A percentile compares a stretch with the other conserved stretches of the same genome.
phyloP scores from a whole-genome alignment of 2,113 vertebrate genomes.

The Corydoras sp. region DNA sequence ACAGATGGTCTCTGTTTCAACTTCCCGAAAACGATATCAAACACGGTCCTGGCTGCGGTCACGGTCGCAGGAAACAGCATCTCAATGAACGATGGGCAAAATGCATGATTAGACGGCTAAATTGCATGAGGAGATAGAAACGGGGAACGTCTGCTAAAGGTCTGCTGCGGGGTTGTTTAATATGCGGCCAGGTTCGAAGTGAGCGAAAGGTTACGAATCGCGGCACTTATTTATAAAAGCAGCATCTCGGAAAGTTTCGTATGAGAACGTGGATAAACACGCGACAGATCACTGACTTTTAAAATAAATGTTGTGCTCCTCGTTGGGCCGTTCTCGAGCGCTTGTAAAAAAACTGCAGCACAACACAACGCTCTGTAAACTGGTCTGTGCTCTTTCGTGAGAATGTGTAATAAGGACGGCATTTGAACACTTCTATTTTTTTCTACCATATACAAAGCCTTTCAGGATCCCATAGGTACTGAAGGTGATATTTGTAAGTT shows the following conservation, averaged over 20 bases:
- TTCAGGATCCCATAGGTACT: neutral
- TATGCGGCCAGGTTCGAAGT: neutral
- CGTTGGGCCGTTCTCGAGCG: constrained; percentile 1
- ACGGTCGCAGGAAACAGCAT: neutral
- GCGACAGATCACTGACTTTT: constrained; percentile 6
- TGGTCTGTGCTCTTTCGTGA: neutral
- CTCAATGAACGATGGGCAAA: constrained; percentile 5
- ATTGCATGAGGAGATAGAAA: too few species aligned
- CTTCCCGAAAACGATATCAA: neutral
- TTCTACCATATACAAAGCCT: neutral
- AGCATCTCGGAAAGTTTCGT: constrained; percentile 17
- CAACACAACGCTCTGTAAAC: neutral
- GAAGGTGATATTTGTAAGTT: too few species aligned
- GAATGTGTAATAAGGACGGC: neutral
- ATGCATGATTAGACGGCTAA: neutral
- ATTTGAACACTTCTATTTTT: neutral
- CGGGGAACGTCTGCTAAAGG: neutral
- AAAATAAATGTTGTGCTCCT: constrained; percentile 4
- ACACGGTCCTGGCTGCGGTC: neutral
- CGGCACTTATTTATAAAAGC: constrained; percentile 28
- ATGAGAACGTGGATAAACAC: constrained; percentile 31
- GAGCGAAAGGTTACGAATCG: constrained; percentile 28
- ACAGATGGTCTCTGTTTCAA: neutral
- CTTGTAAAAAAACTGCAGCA: neutral
- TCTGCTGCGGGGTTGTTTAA: constrained; percentile 18